phyloP scores from a whole-genome alignment of 2,797 vertebrate species.

The Echiichthys vipera region DNA sequence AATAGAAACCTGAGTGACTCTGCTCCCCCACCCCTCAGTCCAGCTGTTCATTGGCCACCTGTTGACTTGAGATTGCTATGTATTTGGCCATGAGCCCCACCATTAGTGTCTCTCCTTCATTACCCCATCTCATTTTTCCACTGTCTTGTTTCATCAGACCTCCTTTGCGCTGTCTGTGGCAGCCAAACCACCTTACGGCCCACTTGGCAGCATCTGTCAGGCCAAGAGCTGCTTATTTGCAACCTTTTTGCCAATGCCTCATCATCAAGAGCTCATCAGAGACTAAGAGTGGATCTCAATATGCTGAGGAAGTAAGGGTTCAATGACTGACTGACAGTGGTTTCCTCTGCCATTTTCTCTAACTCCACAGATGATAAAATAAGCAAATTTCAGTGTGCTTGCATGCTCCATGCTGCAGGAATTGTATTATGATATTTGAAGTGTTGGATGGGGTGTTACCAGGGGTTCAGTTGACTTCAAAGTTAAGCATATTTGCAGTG shows the following conservation, averaged over 20 bases:
- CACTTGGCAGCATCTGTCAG: slow-evolving; percentile 24
- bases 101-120: slow-evolving; percentile 14
- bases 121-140: slow-evolving; percentile 6
- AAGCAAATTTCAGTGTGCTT: background rate
- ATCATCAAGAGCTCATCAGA: slow-evolving; percentile 38
- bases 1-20: slow-evolving; percentile 40
- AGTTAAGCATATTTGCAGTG: slow-evolving; percentile 4
- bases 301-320: slow-evolving; percentile 44
- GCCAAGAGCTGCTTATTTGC: background rate
- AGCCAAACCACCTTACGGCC: slow-evolving; percentile 25
- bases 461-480: background rate
- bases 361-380: slow-evolving; percentile 6
- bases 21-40: slow-evolving; percentile 2
- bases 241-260: slow-evolving; percentile 37
- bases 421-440: background rate
- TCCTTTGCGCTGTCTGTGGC: slow-evolving; percentile 2
- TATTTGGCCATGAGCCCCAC: slow-evolving; percentile 13
- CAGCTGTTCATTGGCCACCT: slow-evolving; percentile 43
- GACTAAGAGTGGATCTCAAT: slow-evolving; percentile 29
- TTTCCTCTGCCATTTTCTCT: slow-evolving; percentile 26
- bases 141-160: slow-evolving; percentile 16
- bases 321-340: slow-evolving; percentile 5
- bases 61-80: slow-evolving; percentile 38
- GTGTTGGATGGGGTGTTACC: background rate
- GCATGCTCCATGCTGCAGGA: background rate